Conservation (phyloP, 1,140 invertebrate genomes). For the Gryllus bimaculatus region DNA sequence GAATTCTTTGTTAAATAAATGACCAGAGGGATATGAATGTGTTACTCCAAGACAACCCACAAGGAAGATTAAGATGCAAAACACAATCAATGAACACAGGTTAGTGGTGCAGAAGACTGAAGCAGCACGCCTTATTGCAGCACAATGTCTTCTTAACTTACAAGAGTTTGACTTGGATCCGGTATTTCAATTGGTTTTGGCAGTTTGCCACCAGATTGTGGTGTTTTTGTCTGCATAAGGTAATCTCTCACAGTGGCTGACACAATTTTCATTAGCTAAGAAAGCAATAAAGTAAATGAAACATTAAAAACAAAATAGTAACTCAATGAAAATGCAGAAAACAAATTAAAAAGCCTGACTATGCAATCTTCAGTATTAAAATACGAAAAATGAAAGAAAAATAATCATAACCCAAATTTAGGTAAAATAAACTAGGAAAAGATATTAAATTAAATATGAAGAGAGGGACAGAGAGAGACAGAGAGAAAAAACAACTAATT, state of each 20-base stretch:
- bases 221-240: not conserved
- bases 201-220: not conserved
- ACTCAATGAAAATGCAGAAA: too few species aligned
- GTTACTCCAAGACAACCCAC: not conserved
- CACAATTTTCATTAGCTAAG: not conserved
- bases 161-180: not conserved
- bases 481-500: too few species aligned
- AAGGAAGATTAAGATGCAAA: not conserved
- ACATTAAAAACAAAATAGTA: not conserved
- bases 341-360: too few species aligned
- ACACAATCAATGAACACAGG: not conserved
- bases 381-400: too few species aligned
- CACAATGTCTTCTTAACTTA: not conserved
- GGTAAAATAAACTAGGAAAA: too few species aligned
- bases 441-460: too few species aligned
- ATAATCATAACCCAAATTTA: too few species aligned
- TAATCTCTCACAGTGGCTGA: not conserved
- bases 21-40: too few species aligned
- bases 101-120: not conserved
- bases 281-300: slow-evolving; percentile 2
- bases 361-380: too few species aligned
- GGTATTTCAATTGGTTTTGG: not conserved
- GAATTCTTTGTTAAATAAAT: too few species aligned
- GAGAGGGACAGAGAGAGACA: too few species aligned
- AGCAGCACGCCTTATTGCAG: not conserved